These are phyloP conservation scores for Dastarcus helophoroides DNA, from an alignment of 2,888 invertebrate genomes.

Conservation along the genomic window DNA sequence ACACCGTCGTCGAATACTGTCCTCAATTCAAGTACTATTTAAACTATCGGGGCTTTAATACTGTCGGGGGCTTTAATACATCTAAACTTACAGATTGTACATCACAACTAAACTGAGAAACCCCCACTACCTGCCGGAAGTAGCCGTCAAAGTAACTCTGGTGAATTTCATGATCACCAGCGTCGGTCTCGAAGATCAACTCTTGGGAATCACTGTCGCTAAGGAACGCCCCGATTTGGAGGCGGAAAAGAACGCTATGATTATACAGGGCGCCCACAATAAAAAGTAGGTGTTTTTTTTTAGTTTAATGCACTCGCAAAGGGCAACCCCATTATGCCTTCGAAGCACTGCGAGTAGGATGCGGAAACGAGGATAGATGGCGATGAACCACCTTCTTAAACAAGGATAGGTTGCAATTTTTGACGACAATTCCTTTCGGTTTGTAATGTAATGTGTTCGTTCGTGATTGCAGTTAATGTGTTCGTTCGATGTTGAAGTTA, in stretches of 20 bases:
- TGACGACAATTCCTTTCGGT: too few species aligned
- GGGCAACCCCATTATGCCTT: too few species aligned
- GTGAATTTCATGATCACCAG: constrained; percentile 89
- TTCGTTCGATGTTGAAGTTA: too few species aligned
- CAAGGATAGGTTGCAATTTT: too few species aligned
- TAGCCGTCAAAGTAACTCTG: constrained; percentile 81
- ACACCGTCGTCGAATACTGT: constrained; percentile 81
- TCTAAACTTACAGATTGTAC: constrained; percentile 80
- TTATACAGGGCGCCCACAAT: constrained; percentile 78
- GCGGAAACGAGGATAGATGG: too few species aligned
- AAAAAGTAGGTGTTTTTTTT: constrained; percentile 38
- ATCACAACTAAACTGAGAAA: constrained; percentile 88
- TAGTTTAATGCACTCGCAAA: too few species aligned
- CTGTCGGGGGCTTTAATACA: too few species aligned
- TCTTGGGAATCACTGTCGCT: constrained; percentile 82
- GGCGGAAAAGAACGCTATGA: constrained; percentile 77
- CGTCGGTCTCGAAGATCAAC: constrained; percentile 79
- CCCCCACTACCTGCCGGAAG: constrained; percentile 89
- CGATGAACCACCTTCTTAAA: too few species aligned
- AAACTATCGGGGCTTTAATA: background rate
- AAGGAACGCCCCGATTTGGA: constrained; percentile 86
- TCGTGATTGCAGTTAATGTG: too few species aligned
- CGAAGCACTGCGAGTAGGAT: too few species aligned
- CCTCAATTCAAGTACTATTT: constrained; percentile 58
- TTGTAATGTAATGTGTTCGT: too few species aligned